Percentiles rank a stretch among this genome's conserved stretches.
Conservation (phyloP, 1,140 invertebrate genomes). For the Cataglyphis hispanica region DNA sequence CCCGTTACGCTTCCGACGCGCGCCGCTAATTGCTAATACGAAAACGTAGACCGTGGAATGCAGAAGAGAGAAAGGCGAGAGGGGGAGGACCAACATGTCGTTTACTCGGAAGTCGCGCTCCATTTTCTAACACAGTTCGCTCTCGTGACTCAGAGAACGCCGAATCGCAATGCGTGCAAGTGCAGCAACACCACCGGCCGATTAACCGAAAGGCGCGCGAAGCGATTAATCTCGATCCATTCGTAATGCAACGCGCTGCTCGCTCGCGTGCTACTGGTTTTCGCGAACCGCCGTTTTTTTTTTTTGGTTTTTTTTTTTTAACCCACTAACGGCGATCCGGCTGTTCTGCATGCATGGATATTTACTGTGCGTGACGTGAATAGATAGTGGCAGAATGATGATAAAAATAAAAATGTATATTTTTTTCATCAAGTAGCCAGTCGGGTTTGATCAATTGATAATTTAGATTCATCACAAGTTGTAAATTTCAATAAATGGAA, state of each 20-base stretch:
- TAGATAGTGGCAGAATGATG: neutral
- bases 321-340: constrained; percentile 30
- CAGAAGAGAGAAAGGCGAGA: constrained; percentile 8
- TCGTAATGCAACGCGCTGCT: constrained; percentile 14
- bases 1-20: constrained; percentile 48
- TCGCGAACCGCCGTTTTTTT: constrained; percentile 8
- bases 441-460: neutral
- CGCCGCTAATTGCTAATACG: constrained; percentile 75
- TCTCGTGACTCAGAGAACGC: constrained; percentile 61
- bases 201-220: constrained; percentile 47
- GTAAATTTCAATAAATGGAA: neutral
- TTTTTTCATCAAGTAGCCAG: neutral
- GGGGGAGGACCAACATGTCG: neutral
- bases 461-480: neutral
- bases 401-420: neutral
- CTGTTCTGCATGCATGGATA: neutral
- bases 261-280: constrained; percentile 24
- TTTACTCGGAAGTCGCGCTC: constrained; percentile 41
- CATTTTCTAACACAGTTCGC: constrained; percentile 65
- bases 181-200: constrained; percentile 21
- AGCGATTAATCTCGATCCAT: constrained; percentile 49
- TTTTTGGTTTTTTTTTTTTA: constrained; percentile 27
- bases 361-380: constrained; percentile 11
- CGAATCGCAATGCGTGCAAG: constrained; percentile 41
- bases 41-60: constrained; percentile 69